Base-by-base conservation (phyloP, 53 echinoderm and acorn worm genomes). In the Astropecten irregularis region DNA sequence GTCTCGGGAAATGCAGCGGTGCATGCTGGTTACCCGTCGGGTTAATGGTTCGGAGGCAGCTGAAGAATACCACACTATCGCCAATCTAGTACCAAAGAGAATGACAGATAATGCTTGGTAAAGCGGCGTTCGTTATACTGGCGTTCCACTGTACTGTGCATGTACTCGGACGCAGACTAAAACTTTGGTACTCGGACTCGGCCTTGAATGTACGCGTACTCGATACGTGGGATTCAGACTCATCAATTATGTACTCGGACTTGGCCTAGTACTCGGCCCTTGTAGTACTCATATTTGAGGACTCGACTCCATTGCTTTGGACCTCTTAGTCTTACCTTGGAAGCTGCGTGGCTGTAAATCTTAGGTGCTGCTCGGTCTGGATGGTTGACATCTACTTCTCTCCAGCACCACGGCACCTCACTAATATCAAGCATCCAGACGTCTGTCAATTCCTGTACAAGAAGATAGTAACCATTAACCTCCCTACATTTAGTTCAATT, bases 391-490 rank as follows among this genome's bases (percentile, higher is more conserved):
- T 69, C 57, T 16, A 87, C 26, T 68, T 81, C 71, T 69, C 38
- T 44, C 88, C 88, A 82, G 10, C 49, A 27, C 88, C 88, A 88
- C 0, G 79, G 81, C 2, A 66, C 46, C 25, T 71, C 57, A 35
- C 86, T 76, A 3, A 88, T 88, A 40, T 81, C 56, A n/a, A 88
- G 82, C 56, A 88, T 37, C 88, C 88, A 88, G 13, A 71, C 82
- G 63, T 88, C 88, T 5, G 42, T 52, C 18, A 87, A 38, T 30
- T 56, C 79, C 87, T 88, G 56, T 7, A n/a, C 10, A 34, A 81
- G n/a, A 15, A 72, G 29, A 72, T 13, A n/a, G n/a, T n/a, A n/a
- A n/a, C n/a, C n/a, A n/a, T n/a, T n/a, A n/a, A n/a, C n/a, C n/a
- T n/a, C n/a, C n/a, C n/a, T n/a, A n/a, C n/a, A n/a, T n/a, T n/a